Evolutionary conservation across 2,797 vertebrate genomes (phyloP), one percentile per base, ranked within the genome.

Genomic region (Fringilla coelebs): DNA sequence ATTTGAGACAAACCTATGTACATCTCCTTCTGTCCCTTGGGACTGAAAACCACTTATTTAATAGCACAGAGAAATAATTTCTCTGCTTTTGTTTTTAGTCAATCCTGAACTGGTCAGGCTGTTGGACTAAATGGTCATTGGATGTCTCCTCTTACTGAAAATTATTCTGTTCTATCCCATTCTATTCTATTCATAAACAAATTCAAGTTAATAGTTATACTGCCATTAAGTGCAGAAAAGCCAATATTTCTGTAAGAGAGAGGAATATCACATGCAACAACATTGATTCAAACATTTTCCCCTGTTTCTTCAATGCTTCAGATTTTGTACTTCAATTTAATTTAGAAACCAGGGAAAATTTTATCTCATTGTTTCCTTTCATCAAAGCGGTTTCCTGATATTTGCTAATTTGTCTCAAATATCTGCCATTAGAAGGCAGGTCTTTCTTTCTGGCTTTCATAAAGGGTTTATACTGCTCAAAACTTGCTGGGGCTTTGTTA

Each of bases 391-490:
- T 28, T 83, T 79, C 60, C 52, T 74, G 46, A 7, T 51, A 45
- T 45, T 54, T 80, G n/a, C 20, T 87, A 67, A 80, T 89, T 80
- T 85, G 51, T 43, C 67, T 82, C 60, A 87, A 71, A 61, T 8
- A 54, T 58, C 49, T 89, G 31, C 46, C 10, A 34, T 81, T 89
- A 74, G 46, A 88, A 93, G 10, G 11, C 10, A 88, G 34, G 14
- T 71, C 25, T 13, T 31, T 54, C n/a, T 66, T 29, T 73, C 32
- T 63, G 63, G 20, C 20, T 84, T 89, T 89, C 32, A 63, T 20
- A 43, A 73, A 79, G 22, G 4, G 2, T 52, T 93, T 83, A 43
- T 58, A 46, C 38, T 58, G 41, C 41, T 43, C 41, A 73, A 46
- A 90, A 89, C 9, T 65, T 88, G 18, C 19, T 8, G 15, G 28